phyloP scores from a whole-genome alignment of 2,888 invertebrate genomes.

The Salticus scenicus region DNA sequence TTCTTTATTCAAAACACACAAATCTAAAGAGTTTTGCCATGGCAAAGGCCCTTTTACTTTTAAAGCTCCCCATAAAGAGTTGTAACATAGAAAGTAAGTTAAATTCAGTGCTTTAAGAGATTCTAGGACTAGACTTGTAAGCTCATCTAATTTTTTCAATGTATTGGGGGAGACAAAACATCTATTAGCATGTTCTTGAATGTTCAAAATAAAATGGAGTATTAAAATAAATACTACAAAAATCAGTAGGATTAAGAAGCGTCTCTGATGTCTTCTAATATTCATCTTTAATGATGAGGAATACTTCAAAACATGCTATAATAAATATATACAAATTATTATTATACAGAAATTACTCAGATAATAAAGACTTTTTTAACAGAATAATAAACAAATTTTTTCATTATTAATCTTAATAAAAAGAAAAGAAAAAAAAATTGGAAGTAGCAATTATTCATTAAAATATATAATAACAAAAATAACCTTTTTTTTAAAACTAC shows the following conservation, averaged over 20 bases:
- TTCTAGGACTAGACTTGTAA: conserved; percentile 32
- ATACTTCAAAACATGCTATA: background rate
- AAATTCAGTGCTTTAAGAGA: conserved; percentile 77
- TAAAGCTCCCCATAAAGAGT: conserved; percentile 80
- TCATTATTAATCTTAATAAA: too few species aligned
- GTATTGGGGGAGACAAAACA: conserved; percentile 40
- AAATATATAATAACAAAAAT: too few species aligned
- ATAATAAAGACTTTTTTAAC: too few species aligned
- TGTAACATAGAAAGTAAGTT: conserved; percentile 80
- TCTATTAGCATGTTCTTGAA: background rate
- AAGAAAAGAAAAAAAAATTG: too few species aligned
- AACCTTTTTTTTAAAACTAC: too few species aligned
- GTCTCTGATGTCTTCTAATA: conserved; percentile 56
- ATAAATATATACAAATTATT: too few species aligned
- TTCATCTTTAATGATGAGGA: conserved; percentile 35
- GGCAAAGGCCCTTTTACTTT: conserved; percentile 78
- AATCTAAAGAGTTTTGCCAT: conserved; percentile 79
- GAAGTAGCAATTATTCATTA: too few species aligned
- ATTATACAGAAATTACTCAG: too few species aligned
- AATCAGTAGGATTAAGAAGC: conserved; percentile 21
- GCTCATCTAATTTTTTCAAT: conserved; percentile 41
- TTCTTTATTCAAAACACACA: conserved; percentile 78
- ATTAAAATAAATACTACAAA: conserved; percentile 23
- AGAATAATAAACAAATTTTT: too few species aligned
- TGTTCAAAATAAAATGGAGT: conserved; percentile 28